A percentile compares a stretch with the other conserved stretches of the same genome.
Conservation (phyloP, 2,797 vertebrate species). For the Megalops cyprinoides region DNA sequence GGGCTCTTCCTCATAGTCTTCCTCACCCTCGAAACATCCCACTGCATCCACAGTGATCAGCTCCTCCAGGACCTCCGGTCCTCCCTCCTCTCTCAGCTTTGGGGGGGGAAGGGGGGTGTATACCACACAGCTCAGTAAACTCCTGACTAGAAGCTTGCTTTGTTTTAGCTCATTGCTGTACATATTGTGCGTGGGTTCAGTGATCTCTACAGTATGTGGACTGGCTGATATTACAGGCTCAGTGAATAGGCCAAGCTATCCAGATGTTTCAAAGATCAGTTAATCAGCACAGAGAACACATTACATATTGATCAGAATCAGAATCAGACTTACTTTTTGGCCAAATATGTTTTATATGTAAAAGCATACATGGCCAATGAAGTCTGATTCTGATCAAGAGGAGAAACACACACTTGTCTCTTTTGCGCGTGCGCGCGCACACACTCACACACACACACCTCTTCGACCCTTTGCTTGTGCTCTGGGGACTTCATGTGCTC, state of each 20-base stretch:
- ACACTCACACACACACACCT: conserved; percentile 62
- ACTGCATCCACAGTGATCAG: conserved; percentile 93
- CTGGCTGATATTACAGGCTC: background rate
- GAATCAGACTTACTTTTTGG: too few relatives aligned
- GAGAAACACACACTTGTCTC: background rate
- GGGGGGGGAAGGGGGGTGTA: too few relatives aligned
- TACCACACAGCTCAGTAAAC: background rate
- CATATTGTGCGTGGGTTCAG: background rate
- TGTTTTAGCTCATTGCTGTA: too few relatives aligned
- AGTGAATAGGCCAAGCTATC: background rate
- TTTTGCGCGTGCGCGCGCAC: background rate
- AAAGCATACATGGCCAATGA: too few relatives aligned
- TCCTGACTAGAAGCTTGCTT: background rate
- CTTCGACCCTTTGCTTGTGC: conserved; percentile 87
- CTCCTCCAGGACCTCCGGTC: conserved; percentile 83
- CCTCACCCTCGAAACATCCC: conserved; percentile 89
- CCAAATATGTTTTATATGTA: too few relatives aligned
- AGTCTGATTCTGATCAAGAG: too few relatives aligned
- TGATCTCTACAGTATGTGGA: background rate
- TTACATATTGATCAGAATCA: too few relatives aligned
- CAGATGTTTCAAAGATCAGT: background rate
- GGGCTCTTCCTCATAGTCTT: conserved; percentile 73
- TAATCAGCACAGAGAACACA: too few relatives aligned
- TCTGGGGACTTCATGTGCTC: conserved; percentile 95
- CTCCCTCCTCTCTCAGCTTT: conserved; percentile 65